phyloP scores from a whole-genome alignment of 2,113 vertebrate species.

The Euleptes europaea region DNA sequence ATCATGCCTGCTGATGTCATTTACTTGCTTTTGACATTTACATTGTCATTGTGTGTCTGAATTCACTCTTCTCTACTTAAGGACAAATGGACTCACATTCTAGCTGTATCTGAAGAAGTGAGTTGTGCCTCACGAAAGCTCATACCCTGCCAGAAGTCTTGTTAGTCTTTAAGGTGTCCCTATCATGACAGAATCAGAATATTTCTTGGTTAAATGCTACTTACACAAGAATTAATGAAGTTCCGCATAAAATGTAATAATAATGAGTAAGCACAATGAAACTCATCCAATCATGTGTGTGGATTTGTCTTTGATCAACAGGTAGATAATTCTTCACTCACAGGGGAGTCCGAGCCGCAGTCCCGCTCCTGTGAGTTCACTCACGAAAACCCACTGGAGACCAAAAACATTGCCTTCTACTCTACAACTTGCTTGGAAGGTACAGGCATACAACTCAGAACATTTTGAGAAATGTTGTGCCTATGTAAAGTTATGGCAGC shows the following conservation, averaged over 20 bases:
- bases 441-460: conserved; percentile 14
- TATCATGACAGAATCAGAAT: neutral
- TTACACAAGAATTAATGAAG: accelerated
- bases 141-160: too few species aligned
- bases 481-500: too few species aligned
- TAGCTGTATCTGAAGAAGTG: too few species aligned
- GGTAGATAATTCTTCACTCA: conserved; percentile 85
- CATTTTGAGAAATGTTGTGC: too few species aligned
- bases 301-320: conserved; percentile 55
- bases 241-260: neutral
- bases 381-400: conserved; percentile 79
- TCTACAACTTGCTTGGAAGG: conserved; percentile 85
- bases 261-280: neutral
- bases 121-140: too few species aligned
- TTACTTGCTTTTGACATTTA: too few species aligned
- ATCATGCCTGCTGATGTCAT: too few species aligned
- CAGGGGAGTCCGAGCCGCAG: conserved; percentile 82
- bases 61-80: too few species aligned
- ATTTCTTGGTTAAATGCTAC: neutral
- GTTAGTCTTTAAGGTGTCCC: too few species aligned
- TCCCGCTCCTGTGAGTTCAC: conserved; percentile 77
- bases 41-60: too few species aligned
- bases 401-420: conserved; percentile 80
- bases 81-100: too few species aligned
- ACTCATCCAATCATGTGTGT: neutral